These are phyloP conservation scores for Chrysolophus pictus DNA, from an alignment of 2,797 vertebrate species.

Conservation along the genomic window DNA sequence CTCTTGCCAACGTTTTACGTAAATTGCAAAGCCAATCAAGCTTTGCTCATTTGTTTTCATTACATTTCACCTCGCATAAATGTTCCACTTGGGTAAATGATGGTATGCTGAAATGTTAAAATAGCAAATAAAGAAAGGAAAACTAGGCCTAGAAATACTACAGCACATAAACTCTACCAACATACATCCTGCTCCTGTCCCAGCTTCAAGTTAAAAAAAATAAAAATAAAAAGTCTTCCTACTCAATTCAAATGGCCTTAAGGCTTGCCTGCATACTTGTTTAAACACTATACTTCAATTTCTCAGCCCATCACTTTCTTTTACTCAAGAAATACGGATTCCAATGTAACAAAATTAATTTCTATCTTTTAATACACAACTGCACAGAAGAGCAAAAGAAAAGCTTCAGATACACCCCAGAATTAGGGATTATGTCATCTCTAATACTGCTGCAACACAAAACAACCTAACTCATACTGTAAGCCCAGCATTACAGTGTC, in stretches of 20 bases:
- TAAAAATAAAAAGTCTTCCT: neutral
- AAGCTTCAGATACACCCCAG: neutral
- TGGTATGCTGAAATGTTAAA: slow-evolving; percentile 43
- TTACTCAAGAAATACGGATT: neutral
- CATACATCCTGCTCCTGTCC: neutral
- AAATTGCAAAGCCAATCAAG: slow-evolving; percentile 68
- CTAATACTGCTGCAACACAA: neutral
- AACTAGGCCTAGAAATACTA: slow-evolving; percentile 16
- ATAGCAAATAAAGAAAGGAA: slow-evolving; percentile 52
- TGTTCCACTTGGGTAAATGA: slow-evolving; percentile 39
- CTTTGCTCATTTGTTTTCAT: slow-evolving; percentile 45
- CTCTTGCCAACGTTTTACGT: slow-evolving; percentile 52
- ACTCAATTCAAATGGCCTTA: neutral
- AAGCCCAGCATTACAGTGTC: neutral
- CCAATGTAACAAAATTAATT: neutral
- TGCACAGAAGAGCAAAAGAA: neutral
- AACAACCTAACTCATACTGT: neutral
- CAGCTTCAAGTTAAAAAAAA: neutral
- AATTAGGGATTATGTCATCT: neutral
- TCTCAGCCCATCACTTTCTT: neutral
- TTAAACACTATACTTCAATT: neutral
- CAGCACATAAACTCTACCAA: neutral
- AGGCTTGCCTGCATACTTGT: neutral
- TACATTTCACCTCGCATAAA: slow-evolving; percentile 37
- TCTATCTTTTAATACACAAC: neutral